Conservation (phyloP, 2,888 invertebrate genomes). For the Pocota personata region DNA sequence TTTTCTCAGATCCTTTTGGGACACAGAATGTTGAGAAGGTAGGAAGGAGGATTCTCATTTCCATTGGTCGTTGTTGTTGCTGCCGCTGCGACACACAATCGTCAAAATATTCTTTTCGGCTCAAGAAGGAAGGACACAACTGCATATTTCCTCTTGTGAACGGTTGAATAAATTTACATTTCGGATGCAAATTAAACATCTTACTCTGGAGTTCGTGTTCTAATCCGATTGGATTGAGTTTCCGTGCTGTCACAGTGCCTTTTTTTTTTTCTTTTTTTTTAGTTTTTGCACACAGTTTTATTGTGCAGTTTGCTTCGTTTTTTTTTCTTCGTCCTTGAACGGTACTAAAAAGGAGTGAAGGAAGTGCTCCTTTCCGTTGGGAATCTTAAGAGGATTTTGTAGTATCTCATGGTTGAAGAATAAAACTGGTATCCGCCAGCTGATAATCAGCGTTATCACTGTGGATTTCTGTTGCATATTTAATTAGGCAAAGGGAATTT, state of each 20-base stretch:
- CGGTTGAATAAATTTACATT: conserved; percentile 73
- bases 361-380: conserved; percentile 19
- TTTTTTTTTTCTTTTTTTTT: no score
- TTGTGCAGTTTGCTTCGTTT: conserved; percentile 30
- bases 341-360: background rate
- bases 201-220: conserved; percentile 71
- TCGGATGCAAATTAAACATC: conserved; percentile 73
- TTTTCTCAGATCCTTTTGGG: conserved; percentile 6
- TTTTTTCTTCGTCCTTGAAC: conserved; percentile 8
- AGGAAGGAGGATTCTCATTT: background rate
- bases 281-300: no score
- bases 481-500: conserved; percentile 35
- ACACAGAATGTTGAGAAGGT: background rate
- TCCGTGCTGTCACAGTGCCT: conserved; percentile 57
- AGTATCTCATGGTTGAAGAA: conserved; percentile 17
- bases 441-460: conserved; percentile 60
- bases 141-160: conserved; percentile 65
- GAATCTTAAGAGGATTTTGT: conserved; percentile 49
- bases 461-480: conserved; percentile 54
- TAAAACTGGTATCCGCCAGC: conserved; percentile 29
- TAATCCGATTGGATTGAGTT: conserved; percentile 72
- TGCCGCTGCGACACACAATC: conserved; percentile 19
- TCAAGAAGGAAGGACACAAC: conserved; percentile 49
- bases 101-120: conserved; percentile 22
- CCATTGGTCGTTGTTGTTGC: background rate